Percentiles rank a stretch among this genome's conserved stretches.
Conservation (phyloP, 2,797 vertebrate species). For the Myiotriccus ornatus region DNA sequence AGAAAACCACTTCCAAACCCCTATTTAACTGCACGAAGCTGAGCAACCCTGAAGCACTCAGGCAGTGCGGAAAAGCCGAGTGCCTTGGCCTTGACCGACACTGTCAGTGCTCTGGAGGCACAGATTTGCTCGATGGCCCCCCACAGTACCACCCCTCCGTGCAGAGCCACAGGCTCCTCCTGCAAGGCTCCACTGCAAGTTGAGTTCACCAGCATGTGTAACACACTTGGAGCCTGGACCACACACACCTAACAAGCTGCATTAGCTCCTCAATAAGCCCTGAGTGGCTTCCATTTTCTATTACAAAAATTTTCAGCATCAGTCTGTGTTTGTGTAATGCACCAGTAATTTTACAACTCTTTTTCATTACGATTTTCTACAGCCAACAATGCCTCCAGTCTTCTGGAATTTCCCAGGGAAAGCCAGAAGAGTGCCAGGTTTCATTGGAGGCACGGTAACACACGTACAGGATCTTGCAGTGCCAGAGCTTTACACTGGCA, state of each 20-base stretch:
- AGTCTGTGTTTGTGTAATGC: not conserved
- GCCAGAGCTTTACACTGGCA: not conserved
- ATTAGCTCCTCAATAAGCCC: not conserved
- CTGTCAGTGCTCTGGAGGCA: not conserved
- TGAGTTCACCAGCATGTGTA: not conserved
- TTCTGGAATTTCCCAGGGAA: not conserved
- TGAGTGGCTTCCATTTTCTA: not conserved
- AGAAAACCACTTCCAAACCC: not conserved
- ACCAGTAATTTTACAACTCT: not conserved
- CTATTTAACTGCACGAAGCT: not conserved
- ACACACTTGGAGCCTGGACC: not conserved
- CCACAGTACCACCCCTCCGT: not conserved
- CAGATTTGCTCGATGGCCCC: not conserved
- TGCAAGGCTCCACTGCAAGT: not conserved
- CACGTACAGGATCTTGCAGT: rapidly evolving
- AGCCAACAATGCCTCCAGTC: not conserved
- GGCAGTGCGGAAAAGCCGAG: rapidly evolving
- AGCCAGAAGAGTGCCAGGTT: not conserved
- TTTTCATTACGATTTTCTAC: not conserved
- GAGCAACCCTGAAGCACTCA: not conserved
- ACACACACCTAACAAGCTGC: not conserved
- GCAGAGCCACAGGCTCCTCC: not conserved
- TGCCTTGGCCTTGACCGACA: not conserved
- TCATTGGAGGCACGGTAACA: not conserved
- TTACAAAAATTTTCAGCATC: not conserved